phyloP scores from a whole-genome alignment of 2,888 invertebrate species.

The Hydrotaea diabolus region DNA sequence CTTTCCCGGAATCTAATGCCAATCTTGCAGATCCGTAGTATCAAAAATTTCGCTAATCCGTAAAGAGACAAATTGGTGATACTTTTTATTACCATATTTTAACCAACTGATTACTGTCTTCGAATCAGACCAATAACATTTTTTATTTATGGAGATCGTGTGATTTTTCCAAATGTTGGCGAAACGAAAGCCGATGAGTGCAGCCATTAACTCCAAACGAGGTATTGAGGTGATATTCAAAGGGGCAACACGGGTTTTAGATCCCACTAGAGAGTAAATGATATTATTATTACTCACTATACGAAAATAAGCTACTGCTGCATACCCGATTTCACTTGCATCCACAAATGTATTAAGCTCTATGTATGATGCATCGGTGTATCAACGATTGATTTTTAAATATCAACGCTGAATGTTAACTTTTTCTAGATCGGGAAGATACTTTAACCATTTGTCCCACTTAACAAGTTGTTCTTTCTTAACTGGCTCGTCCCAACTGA shows the following conservation, averaged over 20 bases:
- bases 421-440: slow-evolving; percentile 63
- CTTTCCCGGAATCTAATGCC: no score
- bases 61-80: slow-evolving; percentile 27
- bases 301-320: slow-evolving; percentile 48
- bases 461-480: slow-evolving; percentile 61
- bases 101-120: slow-evolving; percentile 57
- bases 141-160: slow-evolving; percentile 48
- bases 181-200: slow-evolving; percentile 64
- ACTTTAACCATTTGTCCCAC: slow-evolving; percentile 67
- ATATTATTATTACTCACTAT: background rate
- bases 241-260: slow-evolving; percentile 54
- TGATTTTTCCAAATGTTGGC: slow-evolving; percentile 48
- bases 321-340: slow-evolving; percentile 61
- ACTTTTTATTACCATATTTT: slow-evolving; percentile 53
- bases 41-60: background rate
- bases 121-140: slow-evolving; percentile 55
- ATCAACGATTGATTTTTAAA: slow-evolving; percentile 29
- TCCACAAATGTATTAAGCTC: slow-evolving; percentile 67
- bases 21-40: background rate
- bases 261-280: background rate
- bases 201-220: slow-evolving; percentile 68
- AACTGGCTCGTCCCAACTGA: no score
- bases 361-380: slow-evolving; percentile 15
- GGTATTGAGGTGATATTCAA: slow-evolving; percentile 44
- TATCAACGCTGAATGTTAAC: slow-evolving; percentile 68